Evolutionary conservation across 2,888 invertebrate genomes (phyloP).

Genomic region (Dusona sp.): DNA sequence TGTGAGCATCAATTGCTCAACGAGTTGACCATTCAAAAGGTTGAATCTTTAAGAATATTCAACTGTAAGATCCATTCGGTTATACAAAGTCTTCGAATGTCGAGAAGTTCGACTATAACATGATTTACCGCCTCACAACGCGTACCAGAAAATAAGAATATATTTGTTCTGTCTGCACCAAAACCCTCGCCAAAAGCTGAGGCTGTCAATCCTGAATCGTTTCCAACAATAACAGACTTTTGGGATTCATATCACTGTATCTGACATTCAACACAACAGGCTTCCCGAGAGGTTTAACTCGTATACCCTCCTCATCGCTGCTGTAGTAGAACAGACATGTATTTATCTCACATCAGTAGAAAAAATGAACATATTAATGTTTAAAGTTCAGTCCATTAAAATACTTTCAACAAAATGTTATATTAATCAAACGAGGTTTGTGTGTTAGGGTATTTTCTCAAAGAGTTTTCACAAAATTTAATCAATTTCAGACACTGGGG

Average conservation of each 20-base stretch:
- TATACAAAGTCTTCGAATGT: not conserved
- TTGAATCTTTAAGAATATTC: not conserved
- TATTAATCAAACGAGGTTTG: not conserved
- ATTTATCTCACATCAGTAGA: not conserved
- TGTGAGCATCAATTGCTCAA: not conserved
- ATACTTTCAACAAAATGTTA: not conserved
- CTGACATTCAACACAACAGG: not conserved
- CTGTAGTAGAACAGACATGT: not conserved
- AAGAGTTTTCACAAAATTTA: not conserved
- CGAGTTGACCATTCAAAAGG: not conserved
- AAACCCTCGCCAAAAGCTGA: not conserved
- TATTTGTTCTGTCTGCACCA: not conserved
- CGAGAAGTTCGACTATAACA: not conserved
- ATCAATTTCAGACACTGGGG: not conserved
- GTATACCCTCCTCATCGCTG: not conserved
- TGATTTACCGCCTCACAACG: not conserved
- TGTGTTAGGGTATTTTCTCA: not conserved
- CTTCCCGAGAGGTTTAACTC: not conserved
- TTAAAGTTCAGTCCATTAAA: slow-evolving; percentile 6
- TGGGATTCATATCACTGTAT: not conserved
- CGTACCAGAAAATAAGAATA: not conserved
- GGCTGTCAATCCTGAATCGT: not conserved
- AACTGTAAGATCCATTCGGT: not conserved
- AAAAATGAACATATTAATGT: not conserved
- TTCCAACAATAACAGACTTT: not conserved